These are phyloP conservation scores for Colistium nudipinnis DNA, from an alignment of 2,113 vertebrate species.

Conservation along the genomic window DNA sequence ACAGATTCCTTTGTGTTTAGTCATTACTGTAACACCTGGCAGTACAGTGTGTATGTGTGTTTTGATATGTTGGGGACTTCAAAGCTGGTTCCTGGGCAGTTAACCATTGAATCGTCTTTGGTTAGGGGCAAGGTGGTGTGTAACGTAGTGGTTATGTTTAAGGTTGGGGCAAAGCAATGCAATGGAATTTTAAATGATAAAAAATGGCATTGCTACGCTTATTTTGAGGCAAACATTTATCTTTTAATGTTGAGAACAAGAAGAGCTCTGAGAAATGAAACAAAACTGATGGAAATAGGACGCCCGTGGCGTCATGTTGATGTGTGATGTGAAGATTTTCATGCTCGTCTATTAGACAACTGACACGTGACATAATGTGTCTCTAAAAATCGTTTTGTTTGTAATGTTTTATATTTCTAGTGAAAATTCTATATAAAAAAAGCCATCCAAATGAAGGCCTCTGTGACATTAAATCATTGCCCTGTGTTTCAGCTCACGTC, in stretches of 20 bases:
- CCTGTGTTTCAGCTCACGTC: conserved; percentile 18
- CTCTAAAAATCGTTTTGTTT: not conserved
- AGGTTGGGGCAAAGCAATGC: not conserved
- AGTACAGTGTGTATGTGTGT: not conserved
- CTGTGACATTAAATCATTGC: not conserved
- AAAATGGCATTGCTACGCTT: not conserved
- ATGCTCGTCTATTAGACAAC: not conserved
- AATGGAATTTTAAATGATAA: not conserved
- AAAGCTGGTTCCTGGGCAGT: not conserved
- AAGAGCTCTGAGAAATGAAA: not conserved
- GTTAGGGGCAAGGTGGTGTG: not conserved
- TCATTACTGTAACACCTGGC: conserved; percentile 31
- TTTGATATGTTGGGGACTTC: not conserved
- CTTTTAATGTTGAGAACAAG: not conserved
- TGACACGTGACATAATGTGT: too few relatives aligned
- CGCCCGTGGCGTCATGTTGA: conserved; percentile 8
- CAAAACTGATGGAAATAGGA: too few relatives aligned
- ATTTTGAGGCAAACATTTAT: not conserved
- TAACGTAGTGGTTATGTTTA: not conserved
- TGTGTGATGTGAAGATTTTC: conserved; percentile 12
- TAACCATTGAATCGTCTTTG: not conserved
- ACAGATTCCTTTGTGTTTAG: conserved; percentile 50
- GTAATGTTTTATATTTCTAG: not conserved
- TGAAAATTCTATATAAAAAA: not conserved
- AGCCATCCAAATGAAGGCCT: not conserved